Evolutionary conservation across 2,888 invertebrate species (phyloP).

Genomic region (Abrostola triplasia): DNA sequence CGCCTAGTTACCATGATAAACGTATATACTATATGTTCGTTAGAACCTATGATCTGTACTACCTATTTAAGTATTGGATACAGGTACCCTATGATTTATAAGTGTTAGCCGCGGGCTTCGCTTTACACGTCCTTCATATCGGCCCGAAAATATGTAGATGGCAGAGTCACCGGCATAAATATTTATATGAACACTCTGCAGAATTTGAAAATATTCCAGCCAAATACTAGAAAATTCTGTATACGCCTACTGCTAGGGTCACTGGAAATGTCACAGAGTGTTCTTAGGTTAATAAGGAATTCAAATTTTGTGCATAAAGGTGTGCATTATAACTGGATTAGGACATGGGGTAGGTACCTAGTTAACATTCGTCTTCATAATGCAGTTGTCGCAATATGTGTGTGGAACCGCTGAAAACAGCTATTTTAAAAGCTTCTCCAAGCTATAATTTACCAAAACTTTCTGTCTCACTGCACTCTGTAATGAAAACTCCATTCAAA

Average conservation of each 20-base stretch:
- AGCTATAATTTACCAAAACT: not conserved
- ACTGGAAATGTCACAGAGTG: slow-evolving; percentile 31
- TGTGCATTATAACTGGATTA: too few species aligned
- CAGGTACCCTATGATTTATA: slow-evolving; percentile 39
- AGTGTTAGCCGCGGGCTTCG: slow-evolving; percentile 18
- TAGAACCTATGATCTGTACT: not conserved
- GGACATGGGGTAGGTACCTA: too few species aligned
- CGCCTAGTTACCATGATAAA: too few species aligned
- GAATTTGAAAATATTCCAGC: slow-evolving; percentile 42
- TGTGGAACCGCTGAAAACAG: too few species aligned
- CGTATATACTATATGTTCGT: too few species aligned
- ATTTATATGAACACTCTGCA: slow-evolving; percentile 46
- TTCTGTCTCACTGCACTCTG: not conserved
- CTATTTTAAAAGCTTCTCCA: not conserved
- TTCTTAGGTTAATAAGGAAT: slow-evolving; percentile 34
- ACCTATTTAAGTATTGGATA: slow-evolving; percentile 17
- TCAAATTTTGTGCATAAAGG: slow-evolving; percentile 1
- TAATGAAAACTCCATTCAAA: slow-evolving; percentile 24
- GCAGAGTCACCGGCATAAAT: slow-evolving; percentile 46
- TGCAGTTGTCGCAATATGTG: too few species aligned
- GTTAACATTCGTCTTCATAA: too few species aligned
- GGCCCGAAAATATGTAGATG: slow-evolving; percentile 49
- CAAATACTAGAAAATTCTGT: slow-evolving; percentile 36
- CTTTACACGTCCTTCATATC: slow-evolving; percentile 41
- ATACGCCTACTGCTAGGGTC: slow-evolving; percentile 18